Evolutionary conservation across 2,888 invertebrate species (phyloP).

Genomic region (Monoplex corrugatus): DNA sequence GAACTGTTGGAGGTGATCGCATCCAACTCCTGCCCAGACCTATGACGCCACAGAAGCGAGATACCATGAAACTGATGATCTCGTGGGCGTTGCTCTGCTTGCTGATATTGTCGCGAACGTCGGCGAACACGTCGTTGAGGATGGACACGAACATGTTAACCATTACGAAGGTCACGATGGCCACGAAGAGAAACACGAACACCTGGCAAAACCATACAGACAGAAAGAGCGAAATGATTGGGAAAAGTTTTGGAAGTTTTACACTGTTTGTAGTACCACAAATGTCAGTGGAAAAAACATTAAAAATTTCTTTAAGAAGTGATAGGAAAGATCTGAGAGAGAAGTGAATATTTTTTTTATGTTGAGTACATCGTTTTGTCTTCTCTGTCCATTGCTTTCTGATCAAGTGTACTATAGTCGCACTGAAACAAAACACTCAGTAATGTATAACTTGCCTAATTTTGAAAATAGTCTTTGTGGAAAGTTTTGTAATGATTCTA

Average conservation of each 20-base stretch:
- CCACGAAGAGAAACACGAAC: conserved; percentile 77
- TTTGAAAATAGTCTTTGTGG: no score
- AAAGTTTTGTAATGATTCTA: no score
- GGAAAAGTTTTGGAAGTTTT: no score
- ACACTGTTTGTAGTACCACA: no score
- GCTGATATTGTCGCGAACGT: conserved; percentile 73
- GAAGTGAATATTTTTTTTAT: not conserved
- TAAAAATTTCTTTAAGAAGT: not conserved
- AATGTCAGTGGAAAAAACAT: no score
- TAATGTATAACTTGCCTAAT: no score
- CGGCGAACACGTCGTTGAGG: conserved; percentile 79
- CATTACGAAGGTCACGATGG: conserved; percentile 79
- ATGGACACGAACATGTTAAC: conserved; percentile 81
- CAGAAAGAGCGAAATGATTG: no score
- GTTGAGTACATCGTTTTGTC: no score
- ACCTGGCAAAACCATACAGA: conserved; percentile 59
- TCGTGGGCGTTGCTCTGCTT: conserved; percentile 80
- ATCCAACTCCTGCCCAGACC: conserved; percentile 54
- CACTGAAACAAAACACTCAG: no score
- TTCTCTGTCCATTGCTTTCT: no score
- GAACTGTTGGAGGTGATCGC: conserved; percentile 50
- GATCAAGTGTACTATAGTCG: no score
- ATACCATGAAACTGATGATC: conserved; percentile 79
- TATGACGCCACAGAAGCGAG: conserved; percentile 65
- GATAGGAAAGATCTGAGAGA: not conserved